Base-by-base conservation (phyloP, 2,797 vertebrate species). In the Xerus rutilus region DNA sequence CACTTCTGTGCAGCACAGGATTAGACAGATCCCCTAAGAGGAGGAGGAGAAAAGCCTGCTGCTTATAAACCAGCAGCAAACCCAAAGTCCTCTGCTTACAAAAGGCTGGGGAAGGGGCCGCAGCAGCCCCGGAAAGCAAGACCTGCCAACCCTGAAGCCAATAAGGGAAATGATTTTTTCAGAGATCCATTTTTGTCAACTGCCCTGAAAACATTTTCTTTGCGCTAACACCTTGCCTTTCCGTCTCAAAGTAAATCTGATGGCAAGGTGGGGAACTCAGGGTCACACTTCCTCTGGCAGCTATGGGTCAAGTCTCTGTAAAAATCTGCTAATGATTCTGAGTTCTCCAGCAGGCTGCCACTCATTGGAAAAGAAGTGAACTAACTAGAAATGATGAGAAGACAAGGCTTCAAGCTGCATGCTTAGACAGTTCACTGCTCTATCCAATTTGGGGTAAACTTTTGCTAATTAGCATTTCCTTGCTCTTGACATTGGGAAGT, bases 351-450 rank as follows among this genome's bases (percentile, higher is more conserved):
- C 49, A 13, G 73, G 35, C 28, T 76, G 90, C 86, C 92, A 89
- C 25, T 49, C 93, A 7, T 1, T 9, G 49, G 47, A 32, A 43
- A 9, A n/a, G 64, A 87, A 78, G 83, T 82, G 72, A 87, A 0
- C 6, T 64, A 89, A 93, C 74, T 77, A 15, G 73, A 59, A 82
- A 95, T 69, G 88, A 94, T 94, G 57, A 95, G 91, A 97, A 93
- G 96, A 72, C 59, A 86, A 88, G 52, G 82, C 32, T 67, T 69
- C 45, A 54, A 91, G 86, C 14, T 10, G 57, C 30, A 28, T 7
- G 64, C 54, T 74, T 83, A 65, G 15, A 47, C 65, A 82, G 82
- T 54, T 81, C 69, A 30, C 67, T 47, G n/a, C 39, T 65, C 82
- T 69, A 30, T 62, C 59, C 70, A n/a, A 30, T 94, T 86, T 89